phyloP scores from a whole-genome alignment of 2,797 vertebrate species.

The Accipiter fasciatus region DNA sequence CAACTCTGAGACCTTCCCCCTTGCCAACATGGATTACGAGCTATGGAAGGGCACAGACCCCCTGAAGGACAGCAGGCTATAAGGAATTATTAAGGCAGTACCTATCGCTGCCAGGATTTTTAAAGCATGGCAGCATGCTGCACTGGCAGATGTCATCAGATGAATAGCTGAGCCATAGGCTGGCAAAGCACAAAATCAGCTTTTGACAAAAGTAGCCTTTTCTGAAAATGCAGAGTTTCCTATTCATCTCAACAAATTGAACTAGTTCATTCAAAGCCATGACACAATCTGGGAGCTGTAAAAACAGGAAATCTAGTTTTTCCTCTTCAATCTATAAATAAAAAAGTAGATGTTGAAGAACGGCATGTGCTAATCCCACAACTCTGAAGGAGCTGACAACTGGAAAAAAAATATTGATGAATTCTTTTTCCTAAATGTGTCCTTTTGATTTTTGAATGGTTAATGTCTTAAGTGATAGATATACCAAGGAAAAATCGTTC shows the following conservation, averaged over 20 bases:
- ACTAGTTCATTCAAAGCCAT: slow-evolving; percentile 26
- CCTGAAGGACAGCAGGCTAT: not conserved
- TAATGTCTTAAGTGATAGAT: not conserved
- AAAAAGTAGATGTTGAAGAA: slow-evolving; percentile 17
- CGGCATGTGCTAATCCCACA: not conserved
- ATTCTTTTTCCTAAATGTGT: not conserved
- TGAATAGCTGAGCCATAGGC: slow-evolving; percentile 13
- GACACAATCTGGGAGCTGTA: not conserved
- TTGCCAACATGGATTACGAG: not conserved
- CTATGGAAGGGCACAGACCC: not conserved
- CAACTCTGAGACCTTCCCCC: not conserved
- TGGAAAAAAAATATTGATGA: not conserved
- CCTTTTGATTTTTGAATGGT: not conserved
- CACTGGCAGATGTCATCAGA: slow-evolving; percentile 12
- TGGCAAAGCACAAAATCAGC: not conserved
- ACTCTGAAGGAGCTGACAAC: not conserved
- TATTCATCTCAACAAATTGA: slow-evolving; percentile 12
- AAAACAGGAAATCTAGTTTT: slow-evolving; percentile 19
- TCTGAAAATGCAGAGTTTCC: not conserved
- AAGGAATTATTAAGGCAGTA: not conserved
- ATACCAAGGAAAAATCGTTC: not conserved
- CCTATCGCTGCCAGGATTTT: not conserved
- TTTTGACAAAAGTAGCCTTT: slow-evolving; percentile 25
- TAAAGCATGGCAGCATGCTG: not conserved
- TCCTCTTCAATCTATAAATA: not conserved